phyloP scores from a whole-genome alignment of 2,113 vertebrate species.

The Rousettus leschenaultii region DNA sequence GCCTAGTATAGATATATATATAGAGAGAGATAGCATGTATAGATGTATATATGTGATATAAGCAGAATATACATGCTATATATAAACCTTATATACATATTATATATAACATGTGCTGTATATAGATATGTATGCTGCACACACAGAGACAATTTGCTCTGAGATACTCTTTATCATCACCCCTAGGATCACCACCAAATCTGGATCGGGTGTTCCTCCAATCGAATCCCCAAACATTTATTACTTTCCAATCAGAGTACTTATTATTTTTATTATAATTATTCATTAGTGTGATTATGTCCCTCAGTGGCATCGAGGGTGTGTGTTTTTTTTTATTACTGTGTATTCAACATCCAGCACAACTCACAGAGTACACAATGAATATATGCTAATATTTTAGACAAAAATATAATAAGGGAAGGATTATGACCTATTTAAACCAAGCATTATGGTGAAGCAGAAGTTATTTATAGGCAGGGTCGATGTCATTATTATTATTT shows the following conservation, averaged over 20 bases:
- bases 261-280: not conserved
- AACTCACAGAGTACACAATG: not conserved
- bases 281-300: not conserved
- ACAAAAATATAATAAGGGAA: not conserved
- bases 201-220: not conserved
- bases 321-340: not conserved
- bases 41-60: not conserved
- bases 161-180: not conserved
- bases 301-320: not conserved
- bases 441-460: not conserved
- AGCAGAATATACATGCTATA: not conserved
- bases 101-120: not conserved
- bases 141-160: not conserved
- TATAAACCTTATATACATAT: not conserved
- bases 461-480: not conserved
- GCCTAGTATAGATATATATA: not conserved
- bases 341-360: not conserved
- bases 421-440: not conserved
- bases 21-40: not conserved
- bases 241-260: not conserved
- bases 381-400: not conserved
- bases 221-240: not conserved
- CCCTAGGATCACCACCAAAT: not conserved
- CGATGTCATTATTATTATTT: not conserved
- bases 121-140: not conserved